Percentiles rank a stretch among this genome's conserved stretches.
Conservation (phyloP, 2,888 invertebrate genomes). For the Cetonia aurata region DNA sequence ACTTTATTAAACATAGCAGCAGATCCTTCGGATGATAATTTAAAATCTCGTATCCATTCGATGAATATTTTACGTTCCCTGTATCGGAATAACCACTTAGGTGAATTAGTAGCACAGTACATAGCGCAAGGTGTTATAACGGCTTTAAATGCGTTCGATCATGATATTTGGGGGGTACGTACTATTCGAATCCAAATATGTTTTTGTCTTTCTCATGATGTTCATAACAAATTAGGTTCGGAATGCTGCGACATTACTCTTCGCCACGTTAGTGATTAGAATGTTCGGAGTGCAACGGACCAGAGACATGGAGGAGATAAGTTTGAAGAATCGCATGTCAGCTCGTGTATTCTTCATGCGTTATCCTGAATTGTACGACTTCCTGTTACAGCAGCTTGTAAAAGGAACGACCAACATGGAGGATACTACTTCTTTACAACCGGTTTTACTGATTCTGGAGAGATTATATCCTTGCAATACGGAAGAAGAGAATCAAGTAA, state of each 20-base stretch:
- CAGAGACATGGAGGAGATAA: constrained; percentile 71
- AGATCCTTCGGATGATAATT: constrained; percentile 55
- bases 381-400: constrained; percentile 64
- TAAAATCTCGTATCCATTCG: constrained; percentile 80
- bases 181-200: constrained; percentile 13
- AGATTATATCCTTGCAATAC: constrained; percentile 82
- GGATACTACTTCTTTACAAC: constrained; percentile 76
- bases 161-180: constrained; percentile 82
- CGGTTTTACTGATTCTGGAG: constrained; percentile 81
- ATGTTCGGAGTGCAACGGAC: constrained; percentile 87
- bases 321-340: constrained; percentile 78
- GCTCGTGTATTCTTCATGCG: constrained; percentile 84
- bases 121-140: constrained; percentile 78
- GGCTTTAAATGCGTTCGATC: constrained; percentile 81
- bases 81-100: constrained; percentile 81
- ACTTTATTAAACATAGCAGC: constrained; percentile 68
- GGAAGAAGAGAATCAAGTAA: constrained; percentile 78
- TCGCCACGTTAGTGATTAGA: constrained; percentile 84
- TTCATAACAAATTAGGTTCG: constrained; percentile 72
- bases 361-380: constrained; percentile 74
- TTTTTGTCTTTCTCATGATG: neutral
- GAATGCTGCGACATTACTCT: constrained; percentile 88
- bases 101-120: constrained; percentile 77
- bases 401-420: constrained; percentile 62
- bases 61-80: constrained; percentile 88